Conservation (phyloP, 2,113 vertebrate genomes). For the Raphicerus campestris region DNA sequence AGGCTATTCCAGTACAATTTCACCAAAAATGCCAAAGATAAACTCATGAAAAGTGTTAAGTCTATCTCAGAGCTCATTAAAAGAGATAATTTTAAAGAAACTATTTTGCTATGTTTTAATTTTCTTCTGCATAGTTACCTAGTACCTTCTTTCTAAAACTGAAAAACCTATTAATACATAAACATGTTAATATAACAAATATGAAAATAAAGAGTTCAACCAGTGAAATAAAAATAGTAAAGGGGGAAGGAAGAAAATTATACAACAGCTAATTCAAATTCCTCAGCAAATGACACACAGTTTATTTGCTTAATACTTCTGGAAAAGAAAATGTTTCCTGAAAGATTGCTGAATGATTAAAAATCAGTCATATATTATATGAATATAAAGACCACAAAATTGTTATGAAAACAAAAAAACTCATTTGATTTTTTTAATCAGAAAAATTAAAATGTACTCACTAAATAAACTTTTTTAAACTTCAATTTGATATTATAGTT, state of each 20-base stretch:
- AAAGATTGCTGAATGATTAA: background rate
- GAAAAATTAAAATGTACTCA: conserved; percentile 32
- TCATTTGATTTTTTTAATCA: conserved; percentile 40
- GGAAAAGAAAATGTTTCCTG: conserved; percentile 18
- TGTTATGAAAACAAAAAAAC: conserved; percentile 29
- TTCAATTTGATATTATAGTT: background rate
- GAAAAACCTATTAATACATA: background rate
- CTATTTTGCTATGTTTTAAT: background rate
- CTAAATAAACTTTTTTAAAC: background rate
- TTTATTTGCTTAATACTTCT: background rate
- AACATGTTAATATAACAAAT: conserved; percentile 19
- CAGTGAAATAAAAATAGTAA: conserved; percentile 35
- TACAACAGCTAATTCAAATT: background rate
- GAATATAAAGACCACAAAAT: background rate
- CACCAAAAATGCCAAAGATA: background rate
- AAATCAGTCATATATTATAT: background rate
- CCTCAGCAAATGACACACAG: background rate
- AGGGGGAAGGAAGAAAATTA: background rate
- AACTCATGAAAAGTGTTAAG: background rate
- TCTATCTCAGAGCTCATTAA: background rate
- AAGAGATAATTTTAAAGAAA: conserved; percentile 6
- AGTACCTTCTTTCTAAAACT: background rate
- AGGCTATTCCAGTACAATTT: background rate
- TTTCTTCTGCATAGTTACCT: background rate
- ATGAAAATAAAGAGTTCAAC: background rate